phyloP scores from a whole-genome alignment of 1,140 invertebrate species.

The Pomphorhynchus laevis region DNA sequence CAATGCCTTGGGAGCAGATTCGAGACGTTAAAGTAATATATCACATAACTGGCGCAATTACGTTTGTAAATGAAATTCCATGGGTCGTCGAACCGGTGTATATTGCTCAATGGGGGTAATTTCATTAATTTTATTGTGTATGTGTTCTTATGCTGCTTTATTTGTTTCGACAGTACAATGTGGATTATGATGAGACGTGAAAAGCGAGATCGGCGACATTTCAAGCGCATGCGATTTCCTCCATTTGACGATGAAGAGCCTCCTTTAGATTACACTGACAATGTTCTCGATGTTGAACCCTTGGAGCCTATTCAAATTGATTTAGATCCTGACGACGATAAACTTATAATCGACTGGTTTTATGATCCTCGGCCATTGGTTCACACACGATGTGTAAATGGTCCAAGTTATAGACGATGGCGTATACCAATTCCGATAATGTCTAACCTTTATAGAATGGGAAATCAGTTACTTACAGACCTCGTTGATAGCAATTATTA shows the following conservation, averaged over 20 bases:
- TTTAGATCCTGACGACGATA: conserved; percentile 71
- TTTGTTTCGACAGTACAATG: conserved; percentile 38
- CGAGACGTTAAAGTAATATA: conserved; percentile 80
- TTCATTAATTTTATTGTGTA: conserved; percentile 1
- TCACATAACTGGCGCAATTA: conserved; percentile 94
- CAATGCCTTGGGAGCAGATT: conserved; percentile 99
- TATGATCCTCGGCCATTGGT: conserved; percentile 86
- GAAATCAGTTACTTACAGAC: conserved; percentile 88
- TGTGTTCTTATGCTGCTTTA: not conserved
- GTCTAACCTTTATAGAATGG: conserved; percentile 74
- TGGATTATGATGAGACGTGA: conserved; percentile 99
- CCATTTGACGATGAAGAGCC: conserved; percentile 99
- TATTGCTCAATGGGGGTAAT: conserved; percentile 88
- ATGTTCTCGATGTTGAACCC: conserved; percentile 89
- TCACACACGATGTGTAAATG: conserved; percentile 57
- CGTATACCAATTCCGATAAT: conserved; percentile 67
- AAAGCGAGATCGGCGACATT: conserved; percentile 84
- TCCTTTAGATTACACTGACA: conserved; percentile 89
- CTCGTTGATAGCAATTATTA: conserved; percentile 93
- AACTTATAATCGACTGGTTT: conserved; percentile 50
- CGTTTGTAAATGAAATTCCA: conserved; percentile 97
- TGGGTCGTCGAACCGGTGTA: conserved; percentile 97
- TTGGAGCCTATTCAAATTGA: conserved; percentile 95
- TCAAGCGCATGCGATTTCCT: conserved; percentile 94
- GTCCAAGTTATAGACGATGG: conserved; percentile 76